These are phyloP conservation scores for Drosophila paulistorum DNA, from an alignment of 1,140 invertebrate genomes.

Conservation along the genomic window DNA sequence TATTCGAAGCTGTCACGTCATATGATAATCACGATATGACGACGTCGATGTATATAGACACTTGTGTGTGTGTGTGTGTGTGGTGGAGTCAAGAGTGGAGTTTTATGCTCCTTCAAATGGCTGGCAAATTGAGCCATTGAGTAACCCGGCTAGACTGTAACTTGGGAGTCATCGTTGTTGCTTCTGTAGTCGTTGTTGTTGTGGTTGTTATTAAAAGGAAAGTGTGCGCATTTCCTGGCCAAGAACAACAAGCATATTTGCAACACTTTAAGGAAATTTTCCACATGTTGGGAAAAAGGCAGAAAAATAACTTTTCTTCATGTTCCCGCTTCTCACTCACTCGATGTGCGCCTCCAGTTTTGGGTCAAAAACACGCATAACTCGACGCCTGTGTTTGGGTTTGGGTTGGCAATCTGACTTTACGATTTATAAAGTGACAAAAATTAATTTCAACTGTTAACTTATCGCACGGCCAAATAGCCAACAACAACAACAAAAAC, in stretches of 20 bases:
- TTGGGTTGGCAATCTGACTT: conserved; percentile 33
- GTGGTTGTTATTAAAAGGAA: conserved; percentile 32
- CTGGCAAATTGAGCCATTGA: conserved; percentile 69
- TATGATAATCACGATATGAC: conserved; percentile 77
- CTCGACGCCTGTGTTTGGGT: conserved; percentile 16
- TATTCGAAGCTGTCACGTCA: conserved; percentile 78
- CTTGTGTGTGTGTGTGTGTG: neutral
- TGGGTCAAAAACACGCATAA: conserved; percentile 43
- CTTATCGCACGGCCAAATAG: conserved; percentile 60
- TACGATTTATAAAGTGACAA: conserved; percentile 82
- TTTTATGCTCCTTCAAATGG: conserved; percentile 11
- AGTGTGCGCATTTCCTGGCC: conserved; percentile 36
- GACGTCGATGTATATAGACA: conserved; percentile 5
- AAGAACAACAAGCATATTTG: conserved; percentile 20
- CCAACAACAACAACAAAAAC: conserved; percentile 33
- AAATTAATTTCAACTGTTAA: conserved; percentile 82
- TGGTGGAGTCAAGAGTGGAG: conserved; percentile 3
- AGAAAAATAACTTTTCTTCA: neutral
- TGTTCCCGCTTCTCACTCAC: neutral
- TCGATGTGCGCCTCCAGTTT: conserved; percentile 18
- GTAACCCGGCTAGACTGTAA: conserved; percentile 20
- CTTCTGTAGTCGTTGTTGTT: conserved; percentile 28
- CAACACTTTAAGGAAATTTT: conserved; percentile 40
- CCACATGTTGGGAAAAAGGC: conserved; percentile 23
- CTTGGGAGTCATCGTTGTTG: conserved; percentile 30